Conservation (phyloP, 2,888 invertebrate species). For the Chaitophorus viminalis region DNA sequence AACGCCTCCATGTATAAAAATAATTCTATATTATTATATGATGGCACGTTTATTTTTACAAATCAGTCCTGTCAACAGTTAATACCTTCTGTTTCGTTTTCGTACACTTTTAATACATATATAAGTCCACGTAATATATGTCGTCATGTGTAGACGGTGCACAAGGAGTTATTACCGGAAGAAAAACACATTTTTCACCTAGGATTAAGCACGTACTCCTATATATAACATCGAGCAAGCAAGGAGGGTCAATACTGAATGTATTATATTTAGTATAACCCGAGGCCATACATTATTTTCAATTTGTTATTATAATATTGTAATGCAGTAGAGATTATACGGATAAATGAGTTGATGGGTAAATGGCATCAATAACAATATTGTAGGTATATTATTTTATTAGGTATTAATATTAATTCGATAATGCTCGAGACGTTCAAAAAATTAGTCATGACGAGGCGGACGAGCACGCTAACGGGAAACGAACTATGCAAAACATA, state of each 20-base stretch:
- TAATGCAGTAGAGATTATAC: not conserved
- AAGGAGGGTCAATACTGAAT: not conserved
- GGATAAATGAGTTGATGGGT: no score
- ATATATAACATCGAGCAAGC: not conserved
- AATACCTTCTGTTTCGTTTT: not conserved
- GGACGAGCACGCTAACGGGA: no score
- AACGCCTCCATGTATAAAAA: not conserved
- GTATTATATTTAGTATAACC: not conserved
- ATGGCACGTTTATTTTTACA: constrained; percentile 1
- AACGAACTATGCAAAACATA: not conserved
- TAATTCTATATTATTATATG: not conserved
- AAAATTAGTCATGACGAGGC: not conserved
- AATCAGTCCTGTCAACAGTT: constrained; percentile 21
- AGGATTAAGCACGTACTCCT: constrained; percentile 22
- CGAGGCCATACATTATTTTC: not conserved
- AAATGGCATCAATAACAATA: not conserved
- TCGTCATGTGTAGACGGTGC: not conserved
- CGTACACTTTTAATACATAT: not conserved
- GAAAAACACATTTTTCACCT: constrained; percentile 15
- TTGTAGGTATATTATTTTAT: not conserved
- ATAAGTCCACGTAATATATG: not conserved
- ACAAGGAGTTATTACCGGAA: constrained; percentile 11
- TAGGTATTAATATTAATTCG: no score
- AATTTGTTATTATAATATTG: not conserved
- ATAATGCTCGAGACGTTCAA: not conserved